A percentile compares a stretch with the other conserved stretches of the same genome.
These are phyloP conservation scores for Tapirus indicus DNA, from an alignment of 2,797 vertebrate genomes.

Conservation along the genomic window DNA sequence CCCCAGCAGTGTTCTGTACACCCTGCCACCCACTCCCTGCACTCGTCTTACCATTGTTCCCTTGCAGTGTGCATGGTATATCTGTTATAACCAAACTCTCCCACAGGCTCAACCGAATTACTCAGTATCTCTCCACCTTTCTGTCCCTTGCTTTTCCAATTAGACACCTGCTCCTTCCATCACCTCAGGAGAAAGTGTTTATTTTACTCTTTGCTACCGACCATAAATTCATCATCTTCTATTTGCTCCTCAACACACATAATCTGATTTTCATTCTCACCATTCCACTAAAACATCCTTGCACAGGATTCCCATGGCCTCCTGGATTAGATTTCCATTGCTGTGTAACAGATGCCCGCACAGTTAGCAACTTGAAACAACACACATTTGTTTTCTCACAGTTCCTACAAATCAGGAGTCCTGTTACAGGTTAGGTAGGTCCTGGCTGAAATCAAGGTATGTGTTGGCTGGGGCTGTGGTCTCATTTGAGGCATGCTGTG, in stretches of 20 bases:
- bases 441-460: background rate
- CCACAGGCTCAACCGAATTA: background rate
- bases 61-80: fast-evolving
- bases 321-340: background rate
- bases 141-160: background rate
- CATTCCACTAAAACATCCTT: background rate
- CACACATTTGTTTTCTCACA: background rate
- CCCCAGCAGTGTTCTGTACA: background rate
- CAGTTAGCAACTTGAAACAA: background rate
- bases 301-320: background rate
- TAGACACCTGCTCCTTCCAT: background rate
- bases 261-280: background rate
- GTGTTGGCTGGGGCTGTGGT: background rate
- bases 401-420: background rate
- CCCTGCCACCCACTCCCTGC: background rate
- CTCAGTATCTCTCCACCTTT: background rate
- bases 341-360: background rate
- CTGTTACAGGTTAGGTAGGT: background rate
- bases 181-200: background rate
- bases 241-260: background rate
- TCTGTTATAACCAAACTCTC: background rate
- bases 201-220: background rate
- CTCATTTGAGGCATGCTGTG: background rate
- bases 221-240: background rate
- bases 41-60: background rate